Percentiles rank a stretch among this genome's conserved stretches.
These are phyloP conservation scores for Vandiemenella viatica DNA, from an alignment of 2,888 invertebrate genomes.

Conservation along the genomic window DNA sequence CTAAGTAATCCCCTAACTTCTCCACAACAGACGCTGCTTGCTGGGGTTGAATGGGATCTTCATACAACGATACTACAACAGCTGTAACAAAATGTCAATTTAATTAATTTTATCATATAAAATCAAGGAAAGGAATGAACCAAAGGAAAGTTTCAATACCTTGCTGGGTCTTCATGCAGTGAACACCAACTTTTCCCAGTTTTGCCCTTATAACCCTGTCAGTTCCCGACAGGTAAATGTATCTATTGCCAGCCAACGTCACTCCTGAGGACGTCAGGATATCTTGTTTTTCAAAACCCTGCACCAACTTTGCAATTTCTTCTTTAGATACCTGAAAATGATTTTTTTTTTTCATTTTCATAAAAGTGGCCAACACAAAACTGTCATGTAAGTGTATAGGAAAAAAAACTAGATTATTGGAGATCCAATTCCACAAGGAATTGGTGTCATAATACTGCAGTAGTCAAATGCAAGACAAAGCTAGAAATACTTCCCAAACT, in stretches of 20 bases:
- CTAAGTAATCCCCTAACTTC: constrained; percentile 94
- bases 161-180: constrained; percentile 93
- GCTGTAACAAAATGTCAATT: constrained; percentile 41
- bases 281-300: constrained; percentile 81
- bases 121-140: neutral
- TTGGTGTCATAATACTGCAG: no score
- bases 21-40: constrained; percentile 93
- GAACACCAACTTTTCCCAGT: constrained; percentile 83
- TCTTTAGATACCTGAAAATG: constrained; percentile 80
- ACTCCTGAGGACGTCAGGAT: constrained; percentile 79
- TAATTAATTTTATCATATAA: neutral
- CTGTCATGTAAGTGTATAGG: no score
- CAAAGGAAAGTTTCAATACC: constrained; percentile 33
- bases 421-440: no score
- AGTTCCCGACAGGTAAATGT: constrained; percentile 90
- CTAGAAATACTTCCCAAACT: no score
- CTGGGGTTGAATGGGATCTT: constrained; percentile 92
- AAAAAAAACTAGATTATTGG: no score
- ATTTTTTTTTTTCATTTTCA: no score
- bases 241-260: constrained; percentile 80
- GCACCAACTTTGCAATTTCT: constrained; percentile 76
- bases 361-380: no score
- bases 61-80: constrained; percentile 85
- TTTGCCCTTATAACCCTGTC: constrained; percentile 88
- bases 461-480: no score